Percentiles rank a stretch among this genome's conserved stretches.
Conservation (phyloP, 2,113 vertebrate species). For the Macrotus californicus region DNA sequence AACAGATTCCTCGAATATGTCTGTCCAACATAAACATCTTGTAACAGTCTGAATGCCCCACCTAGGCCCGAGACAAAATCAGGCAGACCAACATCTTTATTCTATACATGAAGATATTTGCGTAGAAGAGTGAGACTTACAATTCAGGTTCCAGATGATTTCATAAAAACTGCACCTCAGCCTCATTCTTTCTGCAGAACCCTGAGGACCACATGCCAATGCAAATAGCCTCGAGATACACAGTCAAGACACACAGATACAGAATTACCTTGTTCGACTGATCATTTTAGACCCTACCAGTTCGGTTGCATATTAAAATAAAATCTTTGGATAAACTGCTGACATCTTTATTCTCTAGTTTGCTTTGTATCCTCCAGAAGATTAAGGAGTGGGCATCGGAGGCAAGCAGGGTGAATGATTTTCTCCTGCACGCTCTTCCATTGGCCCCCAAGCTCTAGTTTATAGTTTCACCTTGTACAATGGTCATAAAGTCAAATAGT, state of each 20-base stretch:
- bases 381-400: not conserved
- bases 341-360: not conserved
- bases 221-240: not conserved
- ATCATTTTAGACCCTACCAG: conserved; percentile 17
- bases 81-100: not conserved
- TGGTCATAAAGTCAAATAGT: conserved; percentile 76
- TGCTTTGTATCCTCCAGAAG: conserved; percentile 15
- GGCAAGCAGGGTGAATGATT: not conserved
- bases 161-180: not conserved
- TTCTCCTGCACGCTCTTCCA: not conserved
- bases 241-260: not conserved
- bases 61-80: not conserved
- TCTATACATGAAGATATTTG: not conserved
- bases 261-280: not conserved
- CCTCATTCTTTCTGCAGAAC: not conserved
- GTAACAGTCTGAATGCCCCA: not conserved
- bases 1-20: not conserved
- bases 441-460: not conserved
- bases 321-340: conserved; percentile 20
- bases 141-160: not conserved
- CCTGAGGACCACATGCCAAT: not conserved
- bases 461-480: conserved; percentile 76
- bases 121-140: not conserved
- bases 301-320: conserved; percentile 48
- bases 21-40: not conserved